Conservation (phyloP, 2,113 vertebrate genomes). For the Eurypyga helias region DNA sequence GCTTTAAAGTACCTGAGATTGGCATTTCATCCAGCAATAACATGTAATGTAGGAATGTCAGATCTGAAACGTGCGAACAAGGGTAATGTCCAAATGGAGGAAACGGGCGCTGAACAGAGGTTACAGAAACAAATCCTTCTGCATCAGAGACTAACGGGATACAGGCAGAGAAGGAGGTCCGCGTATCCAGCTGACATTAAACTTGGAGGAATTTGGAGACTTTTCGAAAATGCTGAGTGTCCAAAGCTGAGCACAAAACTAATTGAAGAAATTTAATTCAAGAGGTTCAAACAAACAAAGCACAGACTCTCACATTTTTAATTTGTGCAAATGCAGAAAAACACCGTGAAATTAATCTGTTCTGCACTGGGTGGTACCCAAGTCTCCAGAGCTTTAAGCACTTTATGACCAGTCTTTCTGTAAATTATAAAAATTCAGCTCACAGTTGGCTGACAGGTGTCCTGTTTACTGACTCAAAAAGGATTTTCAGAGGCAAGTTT, state of each 20-base stretch:
- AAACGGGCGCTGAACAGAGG: neutral
- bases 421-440: conserved; percentile 43
- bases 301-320: conserved; percentile 42
- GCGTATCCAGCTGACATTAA: neutral
- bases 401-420: conserved; percentile 40
- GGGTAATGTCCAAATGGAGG: neutral
- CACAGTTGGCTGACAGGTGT: conserved; percentile 67
- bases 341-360: conserved; percentile 75
- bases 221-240: conserved; percentile 16
- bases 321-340: conserved; percentile 72
- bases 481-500: neutral
- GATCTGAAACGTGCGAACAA: neutral
- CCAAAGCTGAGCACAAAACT: conserved; percentile 6
- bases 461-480: conserved; percentile 35
- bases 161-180: neutral
- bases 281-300: conserved; percentile 45
- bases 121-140: neutral
- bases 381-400: conserved; percentile 45
- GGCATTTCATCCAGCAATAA: neutral
- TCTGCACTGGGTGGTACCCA: conserved; percentile 69
- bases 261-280: conserved; percentile 48
- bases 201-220: neutral
- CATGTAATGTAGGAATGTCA: accelerated
- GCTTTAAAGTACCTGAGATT: neutral
- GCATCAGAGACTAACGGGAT: neutral